Evolutionary conservation across 2,797 vertebrate species (phyloP).

Genomic region (Rhyacichthys aspro): DNA sequence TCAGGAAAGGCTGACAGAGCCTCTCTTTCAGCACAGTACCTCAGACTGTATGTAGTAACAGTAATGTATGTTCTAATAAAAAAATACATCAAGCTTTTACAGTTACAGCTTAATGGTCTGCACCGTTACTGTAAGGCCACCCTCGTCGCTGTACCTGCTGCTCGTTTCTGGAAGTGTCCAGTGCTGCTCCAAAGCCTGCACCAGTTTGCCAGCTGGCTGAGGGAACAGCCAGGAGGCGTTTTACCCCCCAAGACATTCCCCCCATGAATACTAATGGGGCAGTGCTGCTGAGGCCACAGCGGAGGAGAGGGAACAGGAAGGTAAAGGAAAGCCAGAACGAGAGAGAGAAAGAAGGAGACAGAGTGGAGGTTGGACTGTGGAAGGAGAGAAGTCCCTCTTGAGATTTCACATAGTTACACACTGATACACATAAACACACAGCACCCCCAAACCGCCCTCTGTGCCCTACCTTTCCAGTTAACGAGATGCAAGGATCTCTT

Average conservation of each 20-base stretch:
- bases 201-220: slow-evolving; percentile 66
- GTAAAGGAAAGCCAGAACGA: slow-evolving; percentile 25
- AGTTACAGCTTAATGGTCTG: slow-evolving; percentile 27
- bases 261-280: slow-evolving; percentile 69
- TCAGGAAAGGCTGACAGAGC: slow-evolving; percentile 27
- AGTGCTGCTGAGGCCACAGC: slow-evolving; percentile 40
- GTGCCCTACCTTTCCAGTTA: slow-evolving; percentile 76
- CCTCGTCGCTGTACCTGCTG: slow-evolving; percentile 28
- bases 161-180: slow-evolving; percentile 59
- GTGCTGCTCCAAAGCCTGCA: slow-evolving; percentile 37
- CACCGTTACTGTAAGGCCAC: slow-evolving; percentile 35
- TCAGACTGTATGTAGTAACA: slow-evolving; percentile 10
- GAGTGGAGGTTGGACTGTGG: slow-evolving; percentile 8
- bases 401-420: slow-evolving; percentile 44
- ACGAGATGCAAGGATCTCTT: slow-evolving; percentile 84
- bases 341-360: slow-evolving; percentile 13
- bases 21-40: background rate
- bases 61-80: slow-evolving; percentile 19
- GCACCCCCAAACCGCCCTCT: slow-evolving; percentile 17
- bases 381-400: slow-evolving; percentile 13
- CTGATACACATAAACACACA: slow-evolving; percentile 29
- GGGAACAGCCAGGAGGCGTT: slow-evolving; percentile 58
- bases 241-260: slow-evolving; percentile 39
- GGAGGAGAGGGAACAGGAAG: slow-evolving; percentile 32
- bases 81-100: slow-evolving; percentile 31